Evolutionary conservation across 2,113 vertebrate genomes (phyloP).

Genomic region (Laticauda laticaudata): DNA sequence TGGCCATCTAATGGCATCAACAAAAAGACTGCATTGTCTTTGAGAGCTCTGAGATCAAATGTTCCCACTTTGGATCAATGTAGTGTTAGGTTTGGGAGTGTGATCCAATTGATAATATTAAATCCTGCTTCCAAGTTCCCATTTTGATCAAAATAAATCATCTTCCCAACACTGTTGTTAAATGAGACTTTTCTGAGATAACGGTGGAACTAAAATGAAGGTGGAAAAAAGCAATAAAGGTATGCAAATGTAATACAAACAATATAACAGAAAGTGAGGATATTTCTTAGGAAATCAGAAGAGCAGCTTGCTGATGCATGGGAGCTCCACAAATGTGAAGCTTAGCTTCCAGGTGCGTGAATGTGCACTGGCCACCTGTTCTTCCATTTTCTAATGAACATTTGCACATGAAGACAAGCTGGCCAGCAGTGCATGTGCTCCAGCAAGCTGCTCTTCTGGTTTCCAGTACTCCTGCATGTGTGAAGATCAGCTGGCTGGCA

Average conservation of each 20-base stretch:
- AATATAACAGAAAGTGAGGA: background rate
- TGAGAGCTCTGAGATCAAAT: background rate
- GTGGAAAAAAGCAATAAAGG: background rate
- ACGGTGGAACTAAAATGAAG: background rate
- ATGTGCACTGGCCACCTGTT: too few species aligned
- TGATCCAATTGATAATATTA: background rate
- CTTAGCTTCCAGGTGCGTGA: too few species aligned
- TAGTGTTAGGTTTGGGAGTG: background rate
- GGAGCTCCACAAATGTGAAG: too few species aligned
- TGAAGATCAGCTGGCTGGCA: too few species aligned
- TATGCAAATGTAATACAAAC: background rate
- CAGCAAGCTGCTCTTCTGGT: too few species aligned
- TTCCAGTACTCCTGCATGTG: too few species aligned
- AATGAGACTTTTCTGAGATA: background rate
- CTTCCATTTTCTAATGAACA: too few species aligned
- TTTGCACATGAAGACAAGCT: too few species aligned
- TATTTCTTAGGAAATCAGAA: background rate
- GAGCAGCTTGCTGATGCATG: too few species aligned
- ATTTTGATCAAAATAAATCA: background rate
- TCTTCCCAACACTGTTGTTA: background rate
- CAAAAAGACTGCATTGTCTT: background rate
- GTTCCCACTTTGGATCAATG: background rate
- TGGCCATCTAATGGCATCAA: background rate
- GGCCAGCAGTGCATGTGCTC: too few species aligned
- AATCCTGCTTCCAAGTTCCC: background rate